Conservation (phyloP, 2,113 vertebrate genomes). For the Amazona guildingii region DNA sequence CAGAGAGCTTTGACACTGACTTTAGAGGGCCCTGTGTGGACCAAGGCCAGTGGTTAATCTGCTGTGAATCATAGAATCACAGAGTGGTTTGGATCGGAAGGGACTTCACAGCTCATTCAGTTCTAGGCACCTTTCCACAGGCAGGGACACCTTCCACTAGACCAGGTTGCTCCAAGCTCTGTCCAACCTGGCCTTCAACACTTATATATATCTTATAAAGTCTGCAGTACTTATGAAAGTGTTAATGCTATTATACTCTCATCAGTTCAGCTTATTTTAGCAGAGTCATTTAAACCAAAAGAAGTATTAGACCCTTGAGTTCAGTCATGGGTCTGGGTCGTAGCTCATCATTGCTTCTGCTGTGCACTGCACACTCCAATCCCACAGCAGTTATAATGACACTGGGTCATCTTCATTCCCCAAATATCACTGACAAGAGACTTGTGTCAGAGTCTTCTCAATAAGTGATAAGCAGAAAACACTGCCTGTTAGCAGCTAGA, state of each 20-base stretch:
- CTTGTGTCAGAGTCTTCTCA: background rate
- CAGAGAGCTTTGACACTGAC: background rate
- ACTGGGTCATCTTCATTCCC: background rate
- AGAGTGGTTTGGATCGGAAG: background rate
- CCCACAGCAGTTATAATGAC: background rate
- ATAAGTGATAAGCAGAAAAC: background rate
- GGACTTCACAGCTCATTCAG: background rate
- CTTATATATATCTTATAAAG: background rate
- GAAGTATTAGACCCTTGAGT: background rate
- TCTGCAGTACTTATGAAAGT: background rate
- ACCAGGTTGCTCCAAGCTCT: background rate
- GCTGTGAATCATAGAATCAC: background rate
- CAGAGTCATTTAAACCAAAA: background rate
- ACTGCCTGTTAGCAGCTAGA: background rate
- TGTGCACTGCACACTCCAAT: background rate
- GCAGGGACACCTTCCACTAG: background rate
- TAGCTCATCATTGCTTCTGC: background rate
- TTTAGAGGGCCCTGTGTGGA: background rate
- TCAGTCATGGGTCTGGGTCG: background rate
- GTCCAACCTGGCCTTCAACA: background rate
- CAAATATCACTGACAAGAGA: background rate
- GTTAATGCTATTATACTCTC: background rate
- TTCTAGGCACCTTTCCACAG: background rate
- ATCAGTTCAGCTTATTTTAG: background rate
- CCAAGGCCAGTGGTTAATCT: background rate